Evolutionary conservation across 2,888 invertebrate species (phyloP), one percentile per base, ranked within the genome.

Genomic region (Gryllus longicercus): DNA sequence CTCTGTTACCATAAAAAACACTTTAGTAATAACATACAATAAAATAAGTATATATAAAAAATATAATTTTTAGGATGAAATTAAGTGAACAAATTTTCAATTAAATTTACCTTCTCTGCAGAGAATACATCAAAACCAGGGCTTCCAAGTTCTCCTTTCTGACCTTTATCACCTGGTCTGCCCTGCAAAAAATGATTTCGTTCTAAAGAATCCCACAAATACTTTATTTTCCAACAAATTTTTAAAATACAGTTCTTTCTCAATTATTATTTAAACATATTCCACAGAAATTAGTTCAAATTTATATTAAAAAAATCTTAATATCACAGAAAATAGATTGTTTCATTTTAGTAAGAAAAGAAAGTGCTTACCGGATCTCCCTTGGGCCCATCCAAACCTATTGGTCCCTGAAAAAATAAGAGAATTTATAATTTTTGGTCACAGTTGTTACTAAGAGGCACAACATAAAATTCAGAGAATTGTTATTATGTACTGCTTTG

Each of bases 41-140:
- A 38, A 38, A 21, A 75, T 18, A 18, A 75, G 12, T n/a, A 23
- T n/a, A 75, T 11, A 75, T 14, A 21, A 14, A 75, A 21, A 75
- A 21, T 8, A 1, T 75, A 75, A 75, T 21, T 75, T 75, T 23
- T 25, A 49, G 76, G 4, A 25, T 21, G 23, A 21, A 12, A 50
- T 16, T 38, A 21, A 16, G 38, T 11, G 21, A 14, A n/a, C 49
- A 21, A 38, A 51, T 21, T 38, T 38, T 38, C 38, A 5, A 38
- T 38, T 38, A 38, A 38, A 82, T 83, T 90, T 91, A 96, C 96
- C 94, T 96, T 96, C 84, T 96, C 95, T 83, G 96, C 95, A 84
- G 95, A 94, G 88, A 96, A 94, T 79, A 96, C 95, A 87, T 96
- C 96, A 86, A 96, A 96, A 80, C 96, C 96, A 79, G 96, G 95